These are phyloP conservation scores for Callocephalon fimbriatum DNA, from an alignment of 2,113 vertebrate species.

Conservation along the genomic window DNA sequence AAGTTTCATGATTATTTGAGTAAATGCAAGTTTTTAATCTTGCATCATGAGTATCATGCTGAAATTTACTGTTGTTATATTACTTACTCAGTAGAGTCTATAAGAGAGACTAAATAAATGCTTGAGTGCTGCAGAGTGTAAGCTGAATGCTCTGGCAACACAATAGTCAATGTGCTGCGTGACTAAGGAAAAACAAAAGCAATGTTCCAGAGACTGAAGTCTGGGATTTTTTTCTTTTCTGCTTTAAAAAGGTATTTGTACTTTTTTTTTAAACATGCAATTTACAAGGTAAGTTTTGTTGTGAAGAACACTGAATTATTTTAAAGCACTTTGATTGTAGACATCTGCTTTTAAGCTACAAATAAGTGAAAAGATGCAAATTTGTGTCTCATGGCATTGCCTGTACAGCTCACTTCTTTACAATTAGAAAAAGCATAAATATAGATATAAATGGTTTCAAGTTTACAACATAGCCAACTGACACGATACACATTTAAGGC, in stretches of 20 bases:
- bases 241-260: background rate
- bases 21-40: background rate
- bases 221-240: background rate
- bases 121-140: background rate
- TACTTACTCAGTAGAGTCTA: background rate
- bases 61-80: background rate
- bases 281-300: slow-evolving; percentile 10
- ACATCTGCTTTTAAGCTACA: background rate
- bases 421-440: slow-evolving; percentile 33
- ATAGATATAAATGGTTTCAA: background rate
- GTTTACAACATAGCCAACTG: background rate
- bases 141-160: background rate
- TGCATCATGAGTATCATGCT: background rate
- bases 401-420: slow-evolving; percentile 8
- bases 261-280: background rate
- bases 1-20: background rate
- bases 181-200: background rate
- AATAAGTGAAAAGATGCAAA: slow-evolving; percentile 24
- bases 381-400: background rate
- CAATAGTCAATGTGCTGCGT: background rate
- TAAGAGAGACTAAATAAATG: background rate
- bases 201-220: background rate
- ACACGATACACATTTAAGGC: background rate
- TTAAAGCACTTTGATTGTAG: slow-evolving; percentile 6
- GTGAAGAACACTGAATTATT: background rate